Conservation (phyloP, 2,888 invertebrate genomes). For the Caradrina clavipalpis region DNA sequence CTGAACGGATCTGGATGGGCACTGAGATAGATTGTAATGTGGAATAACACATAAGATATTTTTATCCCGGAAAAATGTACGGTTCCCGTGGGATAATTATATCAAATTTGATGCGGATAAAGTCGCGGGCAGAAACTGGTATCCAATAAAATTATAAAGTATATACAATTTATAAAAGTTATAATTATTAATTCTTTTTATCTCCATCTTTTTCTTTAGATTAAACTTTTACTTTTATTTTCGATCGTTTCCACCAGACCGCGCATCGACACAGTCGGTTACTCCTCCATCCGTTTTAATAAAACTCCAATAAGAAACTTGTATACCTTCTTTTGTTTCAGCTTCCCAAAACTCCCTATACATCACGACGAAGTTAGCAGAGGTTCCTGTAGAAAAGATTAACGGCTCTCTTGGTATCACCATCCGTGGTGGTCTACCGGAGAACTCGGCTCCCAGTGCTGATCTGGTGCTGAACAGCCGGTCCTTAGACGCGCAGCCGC, state of each 20-base stretch:
- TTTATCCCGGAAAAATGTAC: too few species aligned
- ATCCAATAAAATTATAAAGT: too few species aligned
- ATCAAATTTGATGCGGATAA: too few species aligned
- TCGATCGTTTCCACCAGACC: slow-evolving; percentile 4
- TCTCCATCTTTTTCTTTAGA: too few species aligned
- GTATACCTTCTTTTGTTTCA: slow-evolving; percentile 64
- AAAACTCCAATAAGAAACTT: slow-evolving; percentile 6
- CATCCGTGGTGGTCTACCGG: slow-evolving; percentile 94
- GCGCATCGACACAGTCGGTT: slow-evolving; percentile 14
- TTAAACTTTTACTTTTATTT: slow-evolving; percentile 17
- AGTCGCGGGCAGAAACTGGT: too few species aligned
- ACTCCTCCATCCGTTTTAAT: slow-evolving; percentile 25
- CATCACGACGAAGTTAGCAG: slow-evolving; percentile 94
- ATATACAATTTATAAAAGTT: too few species aligned
- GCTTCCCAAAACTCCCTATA: slow-evolving; percentile 94
- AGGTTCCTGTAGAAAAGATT: slow-evolving; percentile 95
- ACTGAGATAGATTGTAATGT: too few species aligned
- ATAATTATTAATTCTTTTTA: too few species aligned
- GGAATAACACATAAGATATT: too few species aligned
- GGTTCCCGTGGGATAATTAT: too few species aligned
- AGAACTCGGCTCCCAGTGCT: slow-evolving; percentile 90
- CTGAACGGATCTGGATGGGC: too few species aligned
- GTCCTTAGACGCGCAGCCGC: slow-evolving; percentile 92
- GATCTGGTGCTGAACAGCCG: slow-evolving; percentile 92
- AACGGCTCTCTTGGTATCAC: slow-evolving; percentile 97